Base-by-base conservation (phyloP, 2,888 invertebrate species). In the Hesperia comma region DNA sequence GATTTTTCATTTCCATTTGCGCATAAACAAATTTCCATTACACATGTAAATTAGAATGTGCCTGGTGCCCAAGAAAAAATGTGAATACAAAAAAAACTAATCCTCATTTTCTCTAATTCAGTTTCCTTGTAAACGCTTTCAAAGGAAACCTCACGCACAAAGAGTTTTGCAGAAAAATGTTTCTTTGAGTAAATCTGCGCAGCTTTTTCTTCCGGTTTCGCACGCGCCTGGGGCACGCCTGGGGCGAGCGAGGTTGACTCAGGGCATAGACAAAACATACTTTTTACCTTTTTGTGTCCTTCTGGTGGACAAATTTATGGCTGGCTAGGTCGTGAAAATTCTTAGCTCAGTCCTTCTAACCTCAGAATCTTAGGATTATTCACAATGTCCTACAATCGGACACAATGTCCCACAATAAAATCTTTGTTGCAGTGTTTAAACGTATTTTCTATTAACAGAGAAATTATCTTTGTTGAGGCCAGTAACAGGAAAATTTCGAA, bases 81-180 rank as follows among this genome's bases (percentile, higher is more conserved):
- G 54, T 54, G 26, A 62, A 41, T 32, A 61, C 46, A 66, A 66
- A 69, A 63, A 67, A 67, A 56, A 62, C 62, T 67, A 66, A 71
- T 68, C 67, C 63, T 66, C 68, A 70, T 74, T 74, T 72, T 71
- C 69, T 72, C 73, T 76, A 75, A 75, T 76, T 74, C 74, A 75
- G 71, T 72, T 75, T 72, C 58, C 69, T 69, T 57, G 70, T 69
- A 74, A 68, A 71, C 69, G 70, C 69, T 62, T 67, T 72, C 73
- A 76, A 75, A 75, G 72, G 68, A 56, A 68, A 69, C 66, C 69
- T 71, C 73, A 69, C 70, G 69, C 70, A 74, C 73, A 74, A 73
- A 73, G 69, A 71, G 72, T 71, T 61, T 63, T 26, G 61, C 67
- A 60, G 69, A 61, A 55, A 70, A 69, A 71, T 69, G 72, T 73